phyloP scores from a whole-genome alignment of 92 coral and sea anemone genomes.

The Epizoanthus rinbou region DNA sequence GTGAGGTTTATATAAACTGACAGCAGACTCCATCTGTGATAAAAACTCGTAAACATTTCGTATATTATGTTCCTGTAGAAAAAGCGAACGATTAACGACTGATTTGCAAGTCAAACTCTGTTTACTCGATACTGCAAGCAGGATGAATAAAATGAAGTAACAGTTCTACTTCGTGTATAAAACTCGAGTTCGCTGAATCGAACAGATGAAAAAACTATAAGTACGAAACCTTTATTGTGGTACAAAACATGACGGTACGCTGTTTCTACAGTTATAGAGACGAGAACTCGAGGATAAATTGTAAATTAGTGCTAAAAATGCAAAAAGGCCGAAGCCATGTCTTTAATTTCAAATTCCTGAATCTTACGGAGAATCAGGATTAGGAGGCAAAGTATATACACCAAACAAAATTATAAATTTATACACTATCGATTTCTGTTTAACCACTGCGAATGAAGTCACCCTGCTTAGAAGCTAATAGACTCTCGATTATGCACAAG shows the following conservation, averaged over 20 bases:
- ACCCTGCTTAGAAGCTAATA: slow-evolving; percentile 50
- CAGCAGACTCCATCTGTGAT: not conserved
- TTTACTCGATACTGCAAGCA: not conserved
- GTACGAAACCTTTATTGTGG: slow-evolving; percentile 9
- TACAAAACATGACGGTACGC: not conserved
- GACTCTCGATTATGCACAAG: slow-evolving; percentile 44
- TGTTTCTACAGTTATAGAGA: not conserved
- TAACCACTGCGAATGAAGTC: slow-evolving; percentile 30
- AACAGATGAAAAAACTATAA: not conserved
- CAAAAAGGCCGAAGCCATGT: not conserved
- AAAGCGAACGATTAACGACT: slow-evolving; percentile 12
- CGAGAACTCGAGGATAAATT: not conserved
- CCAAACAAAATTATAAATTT: slow-evolving; percentile 13
- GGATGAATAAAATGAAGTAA: not conserved
- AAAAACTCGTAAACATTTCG: slow-evolving; percentile 9
- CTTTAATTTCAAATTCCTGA: not conserved
- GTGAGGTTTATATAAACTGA: not conserved
- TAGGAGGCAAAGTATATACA: slow-evolving; percentile 2
- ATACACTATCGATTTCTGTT: slow-evolving; percentile 39
- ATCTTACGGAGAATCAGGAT: not conserved
- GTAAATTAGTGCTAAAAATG: not conserved
- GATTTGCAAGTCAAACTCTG: slow-evolving; percentile 48
- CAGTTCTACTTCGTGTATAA: not conserved
- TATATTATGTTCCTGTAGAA: not conserved
- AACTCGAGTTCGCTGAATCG: not conserved